Percentiles rank a stretch among this genome's conserved stretches.
Conservation (phyloP, 2,888 invertebrate genomes). For the Dioctria linearis region DNA sequence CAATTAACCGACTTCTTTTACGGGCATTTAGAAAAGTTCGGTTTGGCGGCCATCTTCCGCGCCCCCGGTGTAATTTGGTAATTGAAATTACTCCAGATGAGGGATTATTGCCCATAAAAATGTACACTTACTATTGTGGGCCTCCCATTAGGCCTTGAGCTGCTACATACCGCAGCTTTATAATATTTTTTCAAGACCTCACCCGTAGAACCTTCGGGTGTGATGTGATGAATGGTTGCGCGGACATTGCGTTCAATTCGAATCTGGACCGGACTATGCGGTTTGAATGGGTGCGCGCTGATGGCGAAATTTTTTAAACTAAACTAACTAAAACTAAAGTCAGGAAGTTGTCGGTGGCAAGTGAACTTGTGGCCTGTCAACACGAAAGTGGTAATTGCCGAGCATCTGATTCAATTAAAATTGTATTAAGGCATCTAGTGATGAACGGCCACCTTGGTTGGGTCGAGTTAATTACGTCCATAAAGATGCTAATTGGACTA, state of each 20-base stretch:
- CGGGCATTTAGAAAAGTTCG: constrained; percentile 22
- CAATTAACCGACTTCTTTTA: constrained; percentile 40
- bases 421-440: constrained; percentile 13
- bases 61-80: constrained; percentile 34
- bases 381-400: constrained; percentile 17
- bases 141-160: constrained; percentile 5
- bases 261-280: neutral
- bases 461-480: neutral
- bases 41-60: constrained; percentile 3
- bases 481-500: neutral
- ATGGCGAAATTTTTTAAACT: constrained; percentile 13
- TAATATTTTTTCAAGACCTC: constrained; percentile 24
- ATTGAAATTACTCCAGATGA: constrained; percentile 47
- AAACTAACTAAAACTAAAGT: constrained; percentile 19
- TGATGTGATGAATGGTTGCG: constrained; percentile 30
- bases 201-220: constrained; percentile 14
- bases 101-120: constrained; percentile 36
- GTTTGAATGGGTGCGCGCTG: neutral
- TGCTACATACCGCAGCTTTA: neutral
- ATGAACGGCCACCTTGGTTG: no score
- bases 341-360: constrained; percentile 38
- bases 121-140: neutral
- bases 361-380: constrained; percentile 35
- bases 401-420: constrained; percentile 47
- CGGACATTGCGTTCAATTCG: neutral